Evolutionary conservation across 1,140 invertebrate species (phyloP), one percentile per base, ranked within the genome.

Genomic region (Euura saliciscinereae): DNA sequence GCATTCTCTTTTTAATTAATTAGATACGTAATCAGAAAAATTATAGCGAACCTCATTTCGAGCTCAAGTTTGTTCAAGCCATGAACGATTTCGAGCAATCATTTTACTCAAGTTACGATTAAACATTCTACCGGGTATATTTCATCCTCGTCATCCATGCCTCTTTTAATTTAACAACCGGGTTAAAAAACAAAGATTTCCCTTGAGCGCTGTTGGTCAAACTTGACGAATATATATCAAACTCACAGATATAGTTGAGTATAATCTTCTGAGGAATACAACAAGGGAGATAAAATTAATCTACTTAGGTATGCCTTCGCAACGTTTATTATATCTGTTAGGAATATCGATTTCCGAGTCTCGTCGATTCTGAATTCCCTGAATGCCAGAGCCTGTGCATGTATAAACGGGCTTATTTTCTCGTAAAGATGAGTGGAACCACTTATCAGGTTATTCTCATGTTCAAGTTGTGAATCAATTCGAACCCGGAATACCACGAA

Each of bases 171-270:
- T 59, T 59, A 59, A 59, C 3, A 59, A 59, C 10, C 10, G 13
- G 13, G 6, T 6, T 3, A 59, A 1, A 59, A 59, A 59, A 59
- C 10, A 59, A 59, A 59, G 51, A 59, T 59, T 59, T 59, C 51
- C 51, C 51, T 11, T 11, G 51, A 59, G 51, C 51, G 13, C 51
- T n/a, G 51, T 8, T 6, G 51, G 3, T 59, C 10, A 59, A 59
- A 59, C 51, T 59, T 59, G 6, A n/a, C 51, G 51, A 59, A 59
- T 59, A 59, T 59, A 59, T 59, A n/a, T n/a, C 51, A 59, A 59
- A 59, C 51, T 10, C 8, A 59, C 51, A 59, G 51, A 10, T 59
- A 59, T 59, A 59, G 51, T 59, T 59, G 51, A 3, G 13, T 59
- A 59, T 59, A 59, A 11, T 59, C 51, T 59, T 6, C 13, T 59